Conservation (phyloP, 2,888 invertebrate genomes). For the Lepas anatifera region DNA sequence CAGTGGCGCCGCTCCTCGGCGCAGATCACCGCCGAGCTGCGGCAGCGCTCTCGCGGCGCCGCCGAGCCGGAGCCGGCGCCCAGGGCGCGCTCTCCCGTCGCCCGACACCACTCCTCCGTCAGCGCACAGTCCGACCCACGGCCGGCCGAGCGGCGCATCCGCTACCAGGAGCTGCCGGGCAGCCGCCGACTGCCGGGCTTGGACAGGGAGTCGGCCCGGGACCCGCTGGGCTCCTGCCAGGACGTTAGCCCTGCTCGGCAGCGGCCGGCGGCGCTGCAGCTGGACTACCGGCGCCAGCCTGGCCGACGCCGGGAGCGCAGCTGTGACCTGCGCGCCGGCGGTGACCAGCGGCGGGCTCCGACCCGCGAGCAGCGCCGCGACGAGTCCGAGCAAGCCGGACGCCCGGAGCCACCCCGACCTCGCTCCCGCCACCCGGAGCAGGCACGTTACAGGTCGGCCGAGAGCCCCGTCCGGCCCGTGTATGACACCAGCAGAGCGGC, state of each 20-base stretch:
- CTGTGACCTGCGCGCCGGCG: not conserved
- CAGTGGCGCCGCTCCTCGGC: not conserved
- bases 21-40: constrained; percentile 5
- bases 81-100: not conserved
- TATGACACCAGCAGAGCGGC: not conserved
- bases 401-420: not conserved
- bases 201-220: not conserved
- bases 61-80: not conserved
- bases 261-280: not conserved
- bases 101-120: not conserved
- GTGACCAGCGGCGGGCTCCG: not conserved
- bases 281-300: not conserved
- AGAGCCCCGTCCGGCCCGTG: not conserved
- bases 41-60: not conserved
- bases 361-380: not conserved
- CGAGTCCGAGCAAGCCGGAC: not conserved
- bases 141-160: not conserved
- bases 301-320: not conserved
- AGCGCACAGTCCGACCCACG: not conserved
- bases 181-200: not conserved
- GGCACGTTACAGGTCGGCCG: not conserved
- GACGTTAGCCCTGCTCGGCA: not conserved
- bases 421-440: not conserved
- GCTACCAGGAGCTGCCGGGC: constrained; percentile 8
- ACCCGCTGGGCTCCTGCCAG: not conserved